Conservation (phyloP, 2,113 vertebrate genomes). For the Hassar affinis region DNA sequence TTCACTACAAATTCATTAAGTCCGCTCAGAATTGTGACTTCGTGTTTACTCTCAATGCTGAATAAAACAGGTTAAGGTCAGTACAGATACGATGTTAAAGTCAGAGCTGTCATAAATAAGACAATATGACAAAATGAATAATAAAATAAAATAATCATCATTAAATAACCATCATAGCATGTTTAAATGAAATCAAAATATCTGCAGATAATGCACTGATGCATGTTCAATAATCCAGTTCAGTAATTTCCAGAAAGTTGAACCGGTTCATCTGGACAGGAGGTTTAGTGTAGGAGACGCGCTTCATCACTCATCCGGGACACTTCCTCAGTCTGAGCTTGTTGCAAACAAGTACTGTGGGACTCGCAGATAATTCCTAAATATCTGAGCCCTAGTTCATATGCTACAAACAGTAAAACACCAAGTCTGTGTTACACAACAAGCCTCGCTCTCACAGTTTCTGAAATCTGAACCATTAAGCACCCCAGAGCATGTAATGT, state of each 20-base stretch:
- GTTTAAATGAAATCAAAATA: not conserved
- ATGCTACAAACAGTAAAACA: not conserved
- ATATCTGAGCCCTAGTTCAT: not conserved
- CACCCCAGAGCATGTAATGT: too few species aligned
- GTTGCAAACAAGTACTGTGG: too few species aligned
- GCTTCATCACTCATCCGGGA: too few species aligned
- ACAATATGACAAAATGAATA: not conserved
- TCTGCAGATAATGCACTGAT: too few species aligned
- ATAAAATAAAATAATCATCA: too few species aligned
- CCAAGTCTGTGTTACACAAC: not conserved
- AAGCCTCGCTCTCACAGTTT: not conserved
- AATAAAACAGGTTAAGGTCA: conserved; percentile 72
- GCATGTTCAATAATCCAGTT: too few species aligned
- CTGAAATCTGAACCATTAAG: too few species aligned
- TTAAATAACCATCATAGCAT: not conserved
- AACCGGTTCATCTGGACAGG: too few species aligned
- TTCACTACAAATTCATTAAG: conserved; percentile 99
- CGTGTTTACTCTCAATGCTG: conserved; percentile 99
- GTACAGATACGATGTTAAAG: not conserved
- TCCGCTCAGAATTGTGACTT: conserved; percentile 98
- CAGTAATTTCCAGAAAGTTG: too few species aligned
- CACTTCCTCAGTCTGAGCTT: too few species aligned
- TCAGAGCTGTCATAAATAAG: not conserved
- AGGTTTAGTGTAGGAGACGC: too few species aligned
- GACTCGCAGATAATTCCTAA: too few species aligned